These are phyloP conservation scores for Hoplias malabaricus DNA, from an alignment of 2,113 vertebrate genomes.

Conservation along the genomic window DNA sequence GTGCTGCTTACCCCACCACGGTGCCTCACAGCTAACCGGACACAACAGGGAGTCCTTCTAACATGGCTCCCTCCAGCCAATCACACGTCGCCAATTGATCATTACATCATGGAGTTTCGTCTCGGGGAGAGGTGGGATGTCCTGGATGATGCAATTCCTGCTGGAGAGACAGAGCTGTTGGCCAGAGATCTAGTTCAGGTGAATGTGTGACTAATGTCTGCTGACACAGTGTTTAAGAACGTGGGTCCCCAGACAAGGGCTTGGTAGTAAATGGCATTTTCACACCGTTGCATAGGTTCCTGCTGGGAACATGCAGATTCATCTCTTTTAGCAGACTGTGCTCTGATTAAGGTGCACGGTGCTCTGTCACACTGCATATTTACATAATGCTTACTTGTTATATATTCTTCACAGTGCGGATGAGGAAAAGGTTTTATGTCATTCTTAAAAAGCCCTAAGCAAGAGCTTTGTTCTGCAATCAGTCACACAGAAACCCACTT, in stretches of 20 bases:
- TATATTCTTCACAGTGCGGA: not conserved
- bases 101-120: slow-evolving; percentile 96
- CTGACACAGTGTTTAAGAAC: not conserved
- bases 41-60: slow-evolving; percentile 95
- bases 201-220: slow-evolving; percentile 28
- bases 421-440: not conserved
- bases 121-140: slow-evolving; percentile 93
- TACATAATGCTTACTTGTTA: slow-evolving; percentile 27
- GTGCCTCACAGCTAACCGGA: slow-evolving; percentile 99
- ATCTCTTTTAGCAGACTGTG: not conserved
- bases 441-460: not conserved
- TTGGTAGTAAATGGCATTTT: not conserved
- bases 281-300: not conserved
- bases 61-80: slow-evolving; percentile 97
- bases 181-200: slow-evolving; percentile 95
- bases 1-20: slow-evolving; percentile 99
- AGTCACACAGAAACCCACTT: not conserved
- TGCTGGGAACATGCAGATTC: not conserved
- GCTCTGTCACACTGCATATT: slow-evolving; percentile 7
- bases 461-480: not conserved
- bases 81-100: slow-evolving; percentile 95
- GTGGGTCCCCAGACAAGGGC: not conserved
- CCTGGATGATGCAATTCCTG: slow-evolving; percentile 84
- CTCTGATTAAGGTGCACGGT: not conserved
- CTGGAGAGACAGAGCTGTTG: slow-evolving; percentile 87